A percentile compares a stretch with the other conserved stretches of the same genome.
Conservation (phyloP, 2,888 invertebrate species). For the Bursaphelenchus okinawaensis region DNA sequence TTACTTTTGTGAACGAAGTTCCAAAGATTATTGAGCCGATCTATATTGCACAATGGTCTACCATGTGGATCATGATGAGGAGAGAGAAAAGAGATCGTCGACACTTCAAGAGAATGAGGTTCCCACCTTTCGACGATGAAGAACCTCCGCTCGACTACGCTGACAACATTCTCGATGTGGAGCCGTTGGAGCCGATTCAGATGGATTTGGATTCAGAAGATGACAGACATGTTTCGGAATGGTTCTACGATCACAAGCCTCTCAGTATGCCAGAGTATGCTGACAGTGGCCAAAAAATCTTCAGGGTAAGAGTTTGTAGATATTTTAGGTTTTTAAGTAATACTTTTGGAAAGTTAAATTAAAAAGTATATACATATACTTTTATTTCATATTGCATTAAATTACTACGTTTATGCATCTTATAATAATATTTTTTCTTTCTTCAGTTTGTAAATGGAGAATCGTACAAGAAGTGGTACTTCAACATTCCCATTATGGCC, state of each 20-base stretch:
- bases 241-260: conserved; percentile 98
- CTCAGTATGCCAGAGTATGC: conserved; percentile 77
- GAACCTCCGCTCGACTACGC: conserved; percentile 99
- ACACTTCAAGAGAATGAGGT: conserved; percentile 86
- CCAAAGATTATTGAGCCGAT: conserved; percentile 99
- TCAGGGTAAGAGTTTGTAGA: not conserved
- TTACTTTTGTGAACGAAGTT: conserved; percentile 99
- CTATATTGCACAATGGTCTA: conserved; percentile 99
- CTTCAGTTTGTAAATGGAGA: conserved; percentile 82
- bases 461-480: conserved; percentile 92
- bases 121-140: conserved; percentile 99
- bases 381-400: too few species aligned
- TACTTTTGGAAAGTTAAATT: not conserved
- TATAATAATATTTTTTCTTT: conserved; percentile 4
- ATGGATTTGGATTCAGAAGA: conserved; percentile 94
- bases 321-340: conserved; percentile 3
- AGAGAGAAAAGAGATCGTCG: conserved; percentile 85
- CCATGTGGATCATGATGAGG: conserved; percentile 96
- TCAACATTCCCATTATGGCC: conserved; percentile 92
- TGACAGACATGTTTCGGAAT: conserved; percentile 69
- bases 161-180: conserved; percentile 96
- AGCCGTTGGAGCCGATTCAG: conserved; percentile 89
- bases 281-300: conserved; percentile 11
- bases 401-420: not conserved
- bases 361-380: not conserved